phyloP scores from a whole-genome alignment of 1,140 invertebrate genomes.

The Mycetomoellerius zeteki region DNA sequence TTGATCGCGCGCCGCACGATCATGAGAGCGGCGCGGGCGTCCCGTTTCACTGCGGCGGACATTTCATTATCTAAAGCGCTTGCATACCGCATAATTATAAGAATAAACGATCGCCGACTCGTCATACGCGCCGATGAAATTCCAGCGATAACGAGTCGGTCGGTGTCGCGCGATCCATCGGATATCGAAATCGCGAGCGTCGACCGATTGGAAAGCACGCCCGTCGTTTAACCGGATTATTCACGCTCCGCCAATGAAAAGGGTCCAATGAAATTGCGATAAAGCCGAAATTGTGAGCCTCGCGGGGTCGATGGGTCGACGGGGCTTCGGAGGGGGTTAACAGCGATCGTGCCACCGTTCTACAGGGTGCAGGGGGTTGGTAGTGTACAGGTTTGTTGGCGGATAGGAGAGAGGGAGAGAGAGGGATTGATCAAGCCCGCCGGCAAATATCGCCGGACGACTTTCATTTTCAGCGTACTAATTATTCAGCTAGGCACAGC shows the following conservation, averaged over 20 bases:
- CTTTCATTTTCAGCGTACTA: constrained; percentile 82
- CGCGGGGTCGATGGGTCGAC: constrained; percentile 45
- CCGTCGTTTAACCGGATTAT: constrained; percentile 80
- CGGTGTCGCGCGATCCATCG: constrained; percentile 45
- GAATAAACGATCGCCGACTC: constrained; percentile 64
- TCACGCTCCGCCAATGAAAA: constrained; percentile 76
- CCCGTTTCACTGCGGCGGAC: constrained; percentile 16
- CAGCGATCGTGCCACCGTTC: constrained; percentile 44
- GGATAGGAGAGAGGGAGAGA: background rate
- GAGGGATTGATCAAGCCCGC: constrained; percentile 67
- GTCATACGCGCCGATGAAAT: constrained; percentile 65
- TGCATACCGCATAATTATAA: constrained; percentile 62
- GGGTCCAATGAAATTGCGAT: constrained; percentile 81
- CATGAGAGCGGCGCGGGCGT: background rate
- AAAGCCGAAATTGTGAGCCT: constrained; percentile 77
- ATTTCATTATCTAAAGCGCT: constrained; percentile 59
- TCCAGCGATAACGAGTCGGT: constrained; percentile 49
- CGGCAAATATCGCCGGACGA: constrained; percentile 81
- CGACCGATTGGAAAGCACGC: constrained; percentile 71
- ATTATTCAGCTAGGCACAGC: constrained; percentile 79
- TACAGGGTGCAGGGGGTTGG: background rate
- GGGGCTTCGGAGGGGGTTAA: constrained; percentile 8
- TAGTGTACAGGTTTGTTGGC: background rate
- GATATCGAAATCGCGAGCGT: constrained; percentile 71
- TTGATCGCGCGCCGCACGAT: background rate